A percentile compares a stretch with the other conserved stretches of the same genome.
Evolutionary conservation across 2,888 invertebrate genomes (phyloP).

Genomic region (Nomada ruficornis): DNA sequence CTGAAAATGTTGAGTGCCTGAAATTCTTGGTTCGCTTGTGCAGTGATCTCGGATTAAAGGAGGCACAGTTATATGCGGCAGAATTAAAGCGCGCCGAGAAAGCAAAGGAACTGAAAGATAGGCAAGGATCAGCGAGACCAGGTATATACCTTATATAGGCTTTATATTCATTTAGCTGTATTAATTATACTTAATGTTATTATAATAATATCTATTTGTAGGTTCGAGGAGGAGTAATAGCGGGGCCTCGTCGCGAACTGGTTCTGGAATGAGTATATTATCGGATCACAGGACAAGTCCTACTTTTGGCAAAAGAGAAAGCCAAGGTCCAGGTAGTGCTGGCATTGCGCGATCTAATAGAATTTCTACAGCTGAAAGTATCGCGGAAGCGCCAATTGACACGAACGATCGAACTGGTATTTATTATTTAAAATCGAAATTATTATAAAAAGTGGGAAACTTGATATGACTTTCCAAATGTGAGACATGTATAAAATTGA

Average conservation of each 20-base stretch:
- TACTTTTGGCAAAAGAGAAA: slow-evolving; percentile 71
- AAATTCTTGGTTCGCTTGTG: slow-evolving; percentile 95
- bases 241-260: slow-evolving; percentile 86
- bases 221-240: slow-evolving; percentile 86
- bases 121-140: slow-evolving; percentile 86
- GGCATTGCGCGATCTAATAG: slow-evolving; percentile 67
- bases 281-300: slow-evolving; percentile 84
- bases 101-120: slow-evolving; percentile 86
- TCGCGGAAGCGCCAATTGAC: slow-evolving; percentile 72
- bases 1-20: slow-evolving; percentile 97
- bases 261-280: slow-evolving; percentile 85
- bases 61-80: slow-evolving; percentile 93
- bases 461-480: background rate
- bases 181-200: background rate
- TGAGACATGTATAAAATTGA: background rate
- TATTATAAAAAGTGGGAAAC: background rate
- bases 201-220: slow-evolving; percentile 63
- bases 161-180: background rate
- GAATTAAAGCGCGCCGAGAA: slow-evolving; percentile 92
- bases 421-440: slow-evolving; percentile 17
- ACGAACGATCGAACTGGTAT: slow-evolving; percentile 65
- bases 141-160: slow-evolving; percentile 77
- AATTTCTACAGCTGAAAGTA: slow-evolving; percentile 68
- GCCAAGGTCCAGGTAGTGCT: slow-evolving; percentile 71
- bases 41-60: slow-evolving; percentile 95